phyloP scores from a whole-genome alignment of 2,113 vertebrate species.

The Elephas maximus region DNA sequence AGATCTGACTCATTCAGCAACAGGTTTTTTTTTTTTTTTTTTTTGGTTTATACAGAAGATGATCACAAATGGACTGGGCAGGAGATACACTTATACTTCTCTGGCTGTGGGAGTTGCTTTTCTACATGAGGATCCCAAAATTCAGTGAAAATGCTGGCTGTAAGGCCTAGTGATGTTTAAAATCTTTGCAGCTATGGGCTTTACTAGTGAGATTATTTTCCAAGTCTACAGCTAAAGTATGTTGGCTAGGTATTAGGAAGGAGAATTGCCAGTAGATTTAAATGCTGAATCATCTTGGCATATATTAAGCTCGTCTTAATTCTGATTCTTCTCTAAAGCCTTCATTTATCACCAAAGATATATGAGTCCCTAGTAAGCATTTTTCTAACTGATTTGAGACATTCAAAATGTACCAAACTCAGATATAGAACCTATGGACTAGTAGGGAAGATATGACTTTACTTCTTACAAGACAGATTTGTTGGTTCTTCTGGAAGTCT shows the following conservation, averaged over 20 bases:
- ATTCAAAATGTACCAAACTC: not conserved
- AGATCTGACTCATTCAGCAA: too few relatives aligned
- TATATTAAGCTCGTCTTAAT: not conserved
- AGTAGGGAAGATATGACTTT: not conserved
- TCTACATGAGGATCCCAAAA: not conserved
- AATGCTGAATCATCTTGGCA: not conserved
- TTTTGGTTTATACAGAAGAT: too few relatives aligned
- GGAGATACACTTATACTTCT: not conserved
- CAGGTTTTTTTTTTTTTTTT: too few relatives aligned
- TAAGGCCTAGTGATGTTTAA: not conserved
- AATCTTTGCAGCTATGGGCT: not conserved
- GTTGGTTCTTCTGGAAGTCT: too few relatives aligned
- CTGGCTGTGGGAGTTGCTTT: not conserved
- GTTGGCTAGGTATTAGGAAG: not conserved
- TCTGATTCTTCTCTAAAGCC: not conserved
- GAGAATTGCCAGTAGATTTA: not conserved
- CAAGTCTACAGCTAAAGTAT: too few relatives aligned
- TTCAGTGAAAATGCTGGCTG: not conserved
- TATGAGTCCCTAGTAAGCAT: not conserved
- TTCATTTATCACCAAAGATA: not conserved
- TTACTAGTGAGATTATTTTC: not conserved
- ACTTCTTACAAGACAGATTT: too few relatives aligned
- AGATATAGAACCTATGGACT: not conserved
- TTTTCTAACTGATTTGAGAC: not conserved
- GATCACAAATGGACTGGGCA: not conserved